Evolutionary conservation across 92 coral and sea anemone species (phyloP).

Genomic region (Pocillopora meandrina): DNA sequence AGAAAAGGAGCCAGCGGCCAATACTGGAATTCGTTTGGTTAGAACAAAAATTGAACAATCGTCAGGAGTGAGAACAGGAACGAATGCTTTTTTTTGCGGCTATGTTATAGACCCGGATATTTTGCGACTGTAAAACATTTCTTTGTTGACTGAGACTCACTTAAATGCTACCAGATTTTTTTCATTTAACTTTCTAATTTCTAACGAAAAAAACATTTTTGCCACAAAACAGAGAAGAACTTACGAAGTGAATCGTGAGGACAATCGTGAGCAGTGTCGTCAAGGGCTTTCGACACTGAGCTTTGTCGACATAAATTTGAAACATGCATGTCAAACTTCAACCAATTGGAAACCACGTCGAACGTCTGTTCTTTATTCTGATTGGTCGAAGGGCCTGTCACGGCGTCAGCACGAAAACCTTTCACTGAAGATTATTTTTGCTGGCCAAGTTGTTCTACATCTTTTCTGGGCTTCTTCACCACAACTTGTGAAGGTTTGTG

Average conservation of each 20-base stretch:
- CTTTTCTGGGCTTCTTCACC: slow-evolving; percentile 14
- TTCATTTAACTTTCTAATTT: too few relatives aligned
- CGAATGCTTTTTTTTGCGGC: too few relatives aligned
- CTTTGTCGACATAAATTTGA: slow-evolving; percentile 20
- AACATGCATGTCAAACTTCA: slow-evolving; percentile 55
- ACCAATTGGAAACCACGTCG: slow-evolving; percentile 61
- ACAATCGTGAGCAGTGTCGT: slow-evolving; percentile 41
- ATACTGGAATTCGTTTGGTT: too few relatives aligned
- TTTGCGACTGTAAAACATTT: too few relatives aligned
- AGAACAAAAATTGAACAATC: too few relatives aligned
- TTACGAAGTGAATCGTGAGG: neutral
- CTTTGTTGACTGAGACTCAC: too few relatives aligned
- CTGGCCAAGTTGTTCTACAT: slow-evolving; percentile 15
- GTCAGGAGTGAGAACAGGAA: too few relatives aligned
- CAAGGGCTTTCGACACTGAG: slow-evolving; percentile 63
- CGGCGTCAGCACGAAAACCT: slow-evolving; percentile 50
- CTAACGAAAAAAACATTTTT: too few relatives aligned
- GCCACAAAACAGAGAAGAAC: too few relatives aligned
- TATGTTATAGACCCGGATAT: too few relatives aligned
- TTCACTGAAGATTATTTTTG: neutral
- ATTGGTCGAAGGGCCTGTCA: slow-evolving; percentile 53
- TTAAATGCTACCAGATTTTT: too few relatives aligned
- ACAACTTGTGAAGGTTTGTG: slow-evolving; percentile 26
- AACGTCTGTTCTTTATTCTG: slow-evolving; percentile 40
- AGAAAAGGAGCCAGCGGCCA: too few relatives aligned